Percentiles rank a stretch among this genome's conserved stretches.
phyloP scores from a whole-genome alignment of 1,140 invertebrate species.

The Argopecten irradians region DNA sequence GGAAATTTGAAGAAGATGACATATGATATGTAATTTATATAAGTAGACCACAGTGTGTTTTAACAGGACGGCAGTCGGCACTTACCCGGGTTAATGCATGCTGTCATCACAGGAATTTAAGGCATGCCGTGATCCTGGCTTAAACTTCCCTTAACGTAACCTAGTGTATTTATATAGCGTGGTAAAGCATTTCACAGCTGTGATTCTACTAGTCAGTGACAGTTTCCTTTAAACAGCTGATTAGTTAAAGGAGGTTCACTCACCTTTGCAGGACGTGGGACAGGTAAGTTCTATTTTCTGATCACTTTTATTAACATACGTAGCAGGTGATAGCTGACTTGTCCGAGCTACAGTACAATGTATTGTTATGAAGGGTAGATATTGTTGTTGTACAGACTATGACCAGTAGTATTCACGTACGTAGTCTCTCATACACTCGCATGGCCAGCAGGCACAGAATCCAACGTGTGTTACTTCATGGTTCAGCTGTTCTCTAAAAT shows the following conservation, averaged over 20 bases:
- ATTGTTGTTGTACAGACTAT: too few species aligned
- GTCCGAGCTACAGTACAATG: background rate
- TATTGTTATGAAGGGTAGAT: background rate
- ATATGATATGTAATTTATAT: too few species aligned
- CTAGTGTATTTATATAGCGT: too few species aligned
- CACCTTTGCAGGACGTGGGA: background rate
- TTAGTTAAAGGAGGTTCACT: background rate
- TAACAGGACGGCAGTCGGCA: background rate
- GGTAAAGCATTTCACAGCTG: background rate
- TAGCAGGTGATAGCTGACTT: too few species aligned
- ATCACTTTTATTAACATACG: too few species aligned
- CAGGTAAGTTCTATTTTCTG: background rate
- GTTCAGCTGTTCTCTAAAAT: background rate
- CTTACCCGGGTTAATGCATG: background rate
- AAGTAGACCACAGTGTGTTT: too few species aligned
- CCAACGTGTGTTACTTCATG: background rate
- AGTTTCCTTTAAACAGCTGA: background rate
- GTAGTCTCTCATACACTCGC: background rate
- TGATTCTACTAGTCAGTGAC: background rate
- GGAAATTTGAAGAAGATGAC: background rate
- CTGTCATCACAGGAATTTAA: background rate
- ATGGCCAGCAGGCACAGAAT: background rate
- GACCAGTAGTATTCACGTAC: too few species aligned
- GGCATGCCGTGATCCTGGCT: background rate
- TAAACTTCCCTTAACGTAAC: background rate